Percentiles rank a stretch among this genome's conserved stretches.
Evolutionary conservation across 2,113 vertebrate species (phyloP).

Genomic region (Clinocottus analis): DNA sequence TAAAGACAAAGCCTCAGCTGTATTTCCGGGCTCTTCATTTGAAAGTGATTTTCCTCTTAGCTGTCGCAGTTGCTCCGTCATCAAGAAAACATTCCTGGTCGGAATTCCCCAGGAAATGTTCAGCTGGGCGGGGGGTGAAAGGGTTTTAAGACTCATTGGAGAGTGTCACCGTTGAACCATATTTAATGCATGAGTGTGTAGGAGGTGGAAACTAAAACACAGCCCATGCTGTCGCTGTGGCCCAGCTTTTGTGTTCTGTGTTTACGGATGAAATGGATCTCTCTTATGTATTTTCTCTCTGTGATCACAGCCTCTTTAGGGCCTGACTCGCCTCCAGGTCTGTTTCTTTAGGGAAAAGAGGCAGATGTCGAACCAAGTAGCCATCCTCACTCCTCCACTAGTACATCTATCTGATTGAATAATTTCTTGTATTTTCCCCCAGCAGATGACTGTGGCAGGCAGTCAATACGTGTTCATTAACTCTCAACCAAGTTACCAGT

Average conservation of each 20-base stretch:
- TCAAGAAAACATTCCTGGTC: constrained; percentile 73
- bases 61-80: constrained; percentile 74
- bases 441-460: constrained; percentile 35
- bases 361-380: constrained; percentile 45
- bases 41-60: constrained; percentile 71
- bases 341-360: constrained; percentile 30
- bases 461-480: constrained; percentile 21
- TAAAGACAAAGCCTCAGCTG: constrained; percentile 34
- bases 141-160: constrained; percentile 61
- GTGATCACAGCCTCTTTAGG: constrained; percentile 66
- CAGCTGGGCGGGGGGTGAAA: constrained; percentile 31
- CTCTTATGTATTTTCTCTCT: constrained; percentile 49
- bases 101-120: constrained; percentile 79
- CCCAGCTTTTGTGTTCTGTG: constrained; percentile 64
- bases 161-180: constrained; percentile 75
- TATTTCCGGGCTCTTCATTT: constrained; percentile 54
- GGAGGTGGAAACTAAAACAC: constrained; percentile 76
- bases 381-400: constrained; percentile 16
- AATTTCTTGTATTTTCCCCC: constrained; percentile 32
- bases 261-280: constrained; percentile 60
- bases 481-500: constrained; percentile 28
- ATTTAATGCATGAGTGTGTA: constrained; percentile 75
- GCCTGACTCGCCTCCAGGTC: constrained; percentile 59
- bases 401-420: constrained; percentile 40
- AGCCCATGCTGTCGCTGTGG: constrained; percentile 69